These are phyloP conservation scores for Trinorchestia longiramus DNA, from an alignment of 1,140 invertebrate genomes.

Conservation along the genomic window DNA sequence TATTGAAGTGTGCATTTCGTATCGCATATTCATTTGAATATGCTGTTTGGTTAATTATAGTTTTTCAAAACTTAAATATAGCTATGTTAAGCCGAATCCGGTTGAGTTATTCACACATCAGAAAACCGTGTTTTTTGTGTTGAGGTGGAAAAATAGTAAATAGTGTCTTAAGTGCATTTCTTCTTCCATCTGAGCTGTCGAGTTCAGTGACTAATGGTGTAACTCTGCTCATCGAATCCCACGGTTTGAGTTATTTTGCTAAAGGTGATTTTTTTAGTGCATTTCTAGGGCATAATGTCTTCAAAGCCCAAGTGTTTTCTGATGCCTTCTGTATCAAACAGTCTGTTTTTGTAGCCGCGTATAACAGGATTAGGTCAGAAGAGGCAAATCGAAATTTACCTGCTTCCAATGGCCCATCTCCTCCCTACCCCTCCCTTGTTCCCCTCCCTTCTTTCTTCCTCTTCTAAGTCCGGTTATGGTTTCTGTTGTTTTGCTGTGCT, in stretches of 20 bases:
- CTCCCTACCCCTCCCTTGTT: no score
- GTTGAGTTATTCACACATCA: neutral
- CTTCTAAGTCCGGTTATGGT: neutral
- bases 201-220: neutral
- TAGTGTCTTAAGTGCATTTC: neutral
- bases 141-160: neutral
- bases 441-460: neutral
- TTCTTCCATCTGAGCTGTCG: neutral
- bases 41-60: neutral
- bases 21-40: neutral
- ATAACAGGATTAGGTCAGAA: neutral
- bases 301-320: neutral
- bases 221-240: neutral
- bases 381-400: slow-evolving; percentile 7
- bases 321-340: neutral
- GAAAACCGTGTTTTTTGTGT: neutral
- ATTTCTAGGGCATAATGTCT: neutral
- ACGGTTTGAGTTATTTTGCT: neutral
- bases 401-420: neutral
- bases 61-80: neutral
- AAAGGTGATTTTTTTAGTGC: neutral
- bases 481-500: neutral
- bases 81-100: neutral
- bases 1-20: neutral
- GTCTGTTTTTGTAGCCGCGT: neutral